These are phyloP conservation scores for Pseudorhombus dupliciocellatus DNA, from an alignment of 2,113 vertebrate genomes.

Conservation along the genomic window DNA sequence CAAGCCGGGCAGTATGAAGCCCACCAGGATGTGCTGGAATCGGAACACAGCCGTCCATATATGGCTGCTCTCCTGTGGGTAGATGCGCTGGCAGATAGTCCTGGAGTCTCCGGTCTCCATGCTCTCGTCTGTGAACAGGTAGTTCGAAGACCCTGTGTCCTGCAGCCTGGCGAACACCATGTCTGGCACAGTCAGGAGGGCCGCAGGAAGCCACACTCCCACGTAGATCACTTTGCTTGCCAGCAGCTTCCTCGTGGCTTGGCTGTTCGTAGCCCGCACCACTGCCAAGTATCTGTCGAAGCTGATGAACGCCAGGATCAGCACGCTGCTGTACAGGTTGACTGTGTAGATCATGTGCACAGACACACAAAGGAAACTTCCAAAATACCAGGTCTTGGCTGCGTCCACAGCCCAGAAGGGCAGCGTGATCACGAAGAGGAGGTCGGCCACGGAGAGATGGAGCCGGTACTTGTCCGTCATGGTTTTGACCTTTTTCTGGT, in stretches of 20 bases:
- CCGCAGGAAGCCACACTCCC: conserved; percentile 93
- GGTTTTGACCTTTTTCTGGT: conserved; percentile 91
- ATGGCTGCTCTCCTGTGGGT: conserved; percentile 74
- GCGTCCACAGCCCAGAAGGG: conserved; percentile 98
- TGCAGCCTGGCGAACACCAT: conserved; percentile 86
- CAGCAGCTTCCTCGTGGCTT: conserved; percentile 87
- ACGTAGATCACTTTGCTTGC: conserved; percentile 90
- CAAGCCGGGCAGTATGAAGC: conserved; percentile 91
- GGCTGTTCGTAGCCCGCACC: conserved; percentile 94
- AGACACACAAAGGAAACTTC: conserved; percentile 87
- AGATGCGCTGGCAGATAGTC: conserved; percentile 87
- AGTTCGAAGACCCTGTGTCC: conserved; percentile 35
- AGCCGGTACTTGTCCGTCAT: conserved; percentile 99
- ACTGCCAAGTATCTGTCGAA: conserved; percentile 95
- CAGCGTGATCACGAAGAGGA: conserved; percentile 93
- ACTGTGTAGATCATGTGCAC: conserved; percentile 96
- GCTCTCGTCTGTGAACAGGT: conserved; percentile 2
- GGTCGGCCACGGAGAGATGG: conserved; percentile 95
- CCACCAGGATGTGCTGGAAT: conserved; percentile 94
- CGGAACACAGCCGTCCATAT: conserved; percentile 88
- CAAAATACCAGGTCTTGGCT: conserved; percentile 90
- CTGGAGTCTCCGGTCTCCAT: conserved; percentile 41
- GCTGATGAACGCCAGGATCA: conserved; percentile 98
- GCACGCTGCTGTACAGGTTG: conserved; percentile 96
- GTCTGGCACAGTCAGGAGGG: conserved; percentile 90